phyloP scores from a whole-genome alignment of 2,797 vertebrate genomes.

The Holocentrus rufus region DNA sequence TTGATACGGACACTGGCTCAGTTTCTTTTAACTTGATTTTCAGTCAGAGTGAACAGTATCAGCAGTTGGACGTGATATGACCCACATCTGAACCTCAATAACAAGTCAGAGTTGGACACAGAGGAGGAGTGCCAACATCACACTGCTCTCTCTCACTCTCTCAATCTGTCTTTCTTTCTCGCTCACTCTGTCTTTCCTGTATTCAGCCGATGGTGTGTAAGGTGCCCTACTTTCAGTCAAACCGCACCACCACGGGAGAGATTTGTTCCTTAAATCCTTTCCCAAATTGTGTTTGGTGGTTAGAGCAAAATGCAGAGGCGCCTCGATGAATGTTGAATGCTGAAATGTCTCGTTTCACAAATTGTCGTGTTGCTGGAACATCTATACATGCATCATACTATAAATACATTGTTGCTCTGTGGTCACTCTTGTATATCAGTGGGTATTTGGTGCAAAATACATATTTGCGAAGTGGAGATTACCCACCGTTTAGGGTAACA shows the following conservation, averaged over 20 bases:
- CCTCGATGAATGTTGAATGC: background rate
- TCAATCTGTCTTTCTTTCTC: conserved; percentile 21
- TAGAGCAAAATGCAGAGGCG: background rate
- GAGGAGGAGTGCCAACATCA: conserved; percentile 34
- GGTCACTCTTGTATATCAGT: background rate
- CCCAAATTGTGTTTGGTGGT: conserved; percentile 28
- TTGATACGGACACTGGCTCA: conserved; percentile 2
- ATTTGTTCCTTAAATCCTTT: conserved; percentile 52
- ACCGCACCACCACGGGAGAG: conserved; percentile 58
- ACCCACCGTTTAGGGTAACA: too few species aligned
- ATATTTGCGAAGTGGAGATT: background rate
- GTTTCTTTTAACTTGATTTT: background rate
- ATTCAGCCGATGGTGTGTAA: conserved; percentile 51
- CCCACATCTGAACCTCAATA: conserved; percentile 50
- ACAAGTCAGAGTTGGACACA: conserved; percentile 42
- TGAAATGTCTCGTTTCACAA: too few species aligned
- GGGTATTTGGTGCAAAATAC: background rate
- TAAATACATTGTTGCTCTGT: background rate
- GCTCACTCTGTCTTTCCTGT: conserved; percentile 34
- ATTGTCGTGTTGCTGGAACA: background rate
- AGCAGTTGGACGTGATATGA: conserved; percentile 43
- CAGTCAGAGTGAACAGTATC: conserved; percentile 29
- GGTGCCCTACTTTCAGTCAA: conserved; percentile 70
- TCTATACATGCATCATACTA: background rate
- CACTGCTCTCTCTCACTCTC: conserved; percentile 34